Percentiles rank a stretch among this genome's conserved stretches.
These are phyloP conservation scores for Drosophila lini DNA, from an alignment of 1,140 invertebrate genomes.

Conservation along the genomic window DNA sequence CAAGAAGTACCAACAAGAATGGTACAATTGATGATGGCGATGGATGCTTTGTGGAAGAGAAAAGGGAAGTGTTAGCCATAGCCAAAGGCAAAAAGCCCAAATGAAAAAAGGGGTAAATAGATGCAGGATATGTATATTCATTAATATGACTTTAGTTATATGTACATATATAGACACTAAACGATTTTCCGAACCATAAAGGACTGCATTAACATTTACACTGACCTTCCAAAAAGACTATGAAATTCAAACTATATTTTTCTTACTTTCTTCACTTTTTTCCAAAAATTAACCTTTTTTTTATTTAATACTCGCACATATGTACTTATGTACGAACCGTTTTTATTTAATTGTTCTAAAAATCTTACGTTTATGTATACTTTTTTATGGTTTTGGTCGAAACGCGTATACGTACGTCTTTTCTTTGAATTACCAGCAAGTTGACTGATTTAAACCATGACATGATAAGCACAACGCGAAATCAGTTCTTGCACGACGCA, in stretches of 20 bases:
- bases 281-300: too few relatives aligned
- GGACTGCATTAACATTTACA: background rate
- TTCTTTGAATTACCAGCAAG: conserved; percentile 63
- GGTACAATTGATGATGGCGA: conserved; percentile 57
- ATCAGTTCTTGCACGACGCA: conserved; percentile 73
- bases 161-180: background rate
- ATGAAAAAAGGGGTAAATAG: conserved; percentile 4
- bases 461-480: conserved; percentile 68
- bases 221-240: background rate
- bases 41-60: conserved; percentile 20
- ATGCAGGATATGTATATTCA: background rate
- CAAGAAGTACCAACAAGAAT: conserved; percentile 73
- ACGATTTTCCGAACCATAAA: background rate
- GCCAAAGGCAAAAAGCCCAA: conserved; percentile 8
- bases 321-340: background rate
- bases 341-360: background rate
- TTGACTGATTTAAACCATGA: conserved; percentile 67
- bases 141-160: background rate
- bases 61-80: conserved; percentile 27
- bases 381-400: background rate
- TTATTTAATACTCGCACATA: background rate
- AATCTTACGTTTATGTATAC: background rate
- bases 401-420: conserved; percentile 47
- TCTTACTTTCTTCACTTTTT: background rate
- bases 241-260: background rate